Base-by-base conservation (phyloP, 2,113 vertebrate genomes). In the Sinocyclocheilus maitianheensis region DNA sequence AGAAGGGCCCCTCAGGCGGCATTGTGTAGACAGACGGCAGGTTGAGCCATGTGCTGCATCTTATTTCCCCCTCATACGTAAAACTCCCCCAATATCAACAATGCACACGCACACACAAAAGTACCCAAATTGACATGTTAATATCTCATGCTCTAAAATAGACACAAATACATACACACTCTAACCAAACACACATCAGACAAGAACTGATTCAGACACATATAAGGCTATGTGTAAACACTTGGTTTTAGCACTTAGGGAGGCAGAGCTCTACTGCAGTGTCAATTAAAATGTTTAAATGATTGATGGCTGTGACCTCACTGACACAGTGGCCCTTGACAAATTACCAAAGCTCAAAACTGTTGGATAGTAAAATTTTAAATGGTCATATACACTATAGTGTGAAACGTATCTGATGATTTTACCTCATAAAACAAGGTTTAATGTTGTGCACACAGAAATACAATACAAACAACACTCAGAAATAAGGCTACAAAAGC, bases 21-120 rank as follows among this genome's bases (percentile, higher is more conserved):
- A 46, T 74, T 63, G 85, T 63, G 72, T 75, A 77, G 84, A 85
- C 51, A 83, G 79, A 81, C 86, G 10, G 76, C 26, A 87, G 84
- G 86, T 77, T 46, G 65, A 53, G 71, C 62, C 88, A 89, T 82
- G 84, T 84, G 86, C 84, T 63, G 22, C 69, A 43, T 86, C 48
- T 78, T 37, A 46, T 53, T n/a, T 77, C 77, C 48, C 67, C 26
- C 48, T 13, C 30, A 79, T 63, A 34, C 5, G 22, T 34, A 4
- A 83, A 81, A 46, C 78, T 65, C 12, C 13, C 48, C 46, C 63
- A 62, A 24, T 43, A 37, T 16, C 74, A 88, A 76, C 91, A 74
- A 48, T 3, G 0, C 46, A 48, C 46, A 48, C 11, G 12, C 43
- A 46, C 43, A 46, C 43, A 46, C n/a, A 46, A 79, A 2, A 48